Evolutionary conservation across 2,113 vertebrate species (phyloP).

Genomic region (Sylvilagus bachmani): DNA sequence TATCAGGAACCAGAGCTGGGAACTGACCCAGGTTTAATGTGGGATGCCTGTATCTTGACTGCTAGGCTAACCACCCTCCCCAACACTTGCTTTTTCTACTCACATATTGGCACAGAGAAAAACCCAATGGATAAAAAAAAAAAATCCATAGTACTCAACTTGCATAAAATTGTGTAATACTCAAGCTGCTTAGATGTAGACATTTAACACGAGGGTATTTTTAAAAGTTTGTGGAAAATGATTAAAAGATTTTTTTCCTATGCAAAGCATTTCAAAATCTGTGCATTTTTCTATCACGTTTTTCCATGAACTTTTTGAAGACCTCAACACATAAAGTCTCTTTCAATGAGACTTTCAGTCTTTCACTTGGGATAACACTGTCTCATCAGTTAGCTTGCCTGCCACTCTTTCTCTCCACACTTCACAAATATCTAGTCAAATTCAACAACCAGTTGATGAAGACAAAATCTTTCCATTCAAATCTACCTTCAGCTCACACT

Average conservation of each 20-base stretch:
- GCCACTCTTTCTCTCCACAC: neutral
- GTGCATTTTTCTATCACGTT: too few relatives aligned
- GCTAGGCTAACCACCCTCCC: too few relatives aligned
- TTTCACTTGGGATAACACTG: neutral
- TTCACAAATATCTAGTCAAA: slow-evolving; percentile 66
- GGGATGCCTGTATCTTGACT: too few relatives aligned
- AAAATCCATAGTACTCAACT: neutral
- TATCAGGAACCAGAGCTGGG: too few relatives aligned
- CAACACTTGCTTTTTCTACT: slow-evolving; percentile 48
- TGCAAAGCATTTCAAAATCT: too few relatives aligned
- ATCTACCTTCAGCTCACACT: neutral
- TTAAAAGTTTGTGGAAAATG: too few relatives aligned
- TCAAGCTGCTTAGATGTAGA: slow-evolving; percentile 32
- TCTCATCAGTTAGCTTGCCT: neutral
- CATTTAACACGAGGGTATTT: neutral
- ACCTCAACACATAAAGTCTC: neutral
- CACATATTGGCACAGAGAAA: slow-evolving; percentile 5
- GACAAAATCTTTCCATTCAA: slow-evolving; percentile 54
- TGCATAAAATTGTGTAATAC: slow-evolving; percentile 13
- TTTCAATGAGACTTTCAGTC: slow-evolving; percentile 24
- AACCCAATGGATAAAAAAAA: neutral
- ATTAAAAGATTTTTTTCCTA: too few relatives aligned
- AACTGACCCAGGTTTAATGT: too few relatives aligned
- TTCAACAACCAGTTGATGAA: slow-evolving; percentile 48
- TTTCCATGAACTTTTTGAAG: too few relatives aligned